Conservation (phyloP, 1,140 invertebrate species). For the Drosophila pallidifrons region DNA sequence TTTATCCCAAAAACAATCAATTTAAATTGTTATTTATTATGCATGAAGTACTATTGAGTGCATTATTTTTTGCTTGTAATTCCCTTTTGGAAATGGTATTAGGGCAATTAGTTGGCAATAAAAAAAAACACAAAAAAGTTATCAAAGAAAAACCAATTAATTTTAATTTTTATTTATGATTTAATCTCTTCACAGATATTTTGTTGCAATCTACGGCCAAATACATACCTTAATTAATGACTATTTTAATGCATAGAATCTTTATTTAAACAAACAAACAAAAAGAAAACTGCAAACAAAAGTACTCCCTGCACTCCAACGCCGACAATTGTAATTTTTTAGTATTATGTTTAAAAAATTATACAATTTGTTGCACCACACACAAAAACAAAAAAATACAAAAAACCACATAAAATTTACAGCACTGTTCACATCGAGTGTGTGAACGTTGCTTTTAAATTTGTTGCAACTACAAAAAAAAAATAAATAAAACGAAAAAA, state of each 20-base stretch:
- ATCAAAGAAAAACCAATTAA: conserved; percentile 54
- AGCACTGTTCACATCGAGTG: conserved; percentile 2
- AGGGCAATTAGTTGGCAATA: conserved; percentile 56
- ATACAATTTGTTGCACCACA: conserved; percentile 68
- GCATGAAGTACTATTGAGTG: conserved; percentile 35
- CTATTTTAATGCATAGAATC: conserved; percentile 76
- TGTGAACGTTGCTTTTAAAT: conserved; percentile 25
- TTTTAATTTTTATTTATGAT: conserved; percentile 84
- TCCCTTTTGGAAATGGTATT: conserved; percentile 67
- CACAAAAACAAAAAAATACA: conserved; percentile 29
- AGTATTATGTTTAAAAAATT: conserved; percentile 69
- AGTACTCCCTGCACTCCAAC: conserved; percentile 68
- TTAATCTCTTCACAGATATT: conserved; percentile 85
- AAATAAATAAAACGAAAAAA: conserved; percentile 16
- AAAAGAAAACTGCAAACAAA: conserved; percentile 30
- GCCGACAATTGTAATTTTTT: conserved; percentile 79
- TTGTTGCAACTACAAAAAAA: conserved; percentile 65
- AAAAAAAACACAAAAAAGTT: conserved; percentile 50
- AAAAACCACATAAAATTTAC: conserved; percentile 23
- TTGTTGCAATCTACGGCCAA: conserved; percentile 85
- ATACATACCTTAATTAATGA: conserved; percentile 84
- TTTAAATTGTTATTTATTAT: conserved; percentile 6
- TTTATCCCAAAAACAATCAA: conserved; percentile 10
- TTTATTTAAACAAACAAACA: conserved; percentile 56
- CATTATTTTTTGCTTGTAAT: conserved; percentile 64